Conservation (phyloP, 2,797 vertebrate species). For the Acrossocheilus wenchowensis region DNA sequence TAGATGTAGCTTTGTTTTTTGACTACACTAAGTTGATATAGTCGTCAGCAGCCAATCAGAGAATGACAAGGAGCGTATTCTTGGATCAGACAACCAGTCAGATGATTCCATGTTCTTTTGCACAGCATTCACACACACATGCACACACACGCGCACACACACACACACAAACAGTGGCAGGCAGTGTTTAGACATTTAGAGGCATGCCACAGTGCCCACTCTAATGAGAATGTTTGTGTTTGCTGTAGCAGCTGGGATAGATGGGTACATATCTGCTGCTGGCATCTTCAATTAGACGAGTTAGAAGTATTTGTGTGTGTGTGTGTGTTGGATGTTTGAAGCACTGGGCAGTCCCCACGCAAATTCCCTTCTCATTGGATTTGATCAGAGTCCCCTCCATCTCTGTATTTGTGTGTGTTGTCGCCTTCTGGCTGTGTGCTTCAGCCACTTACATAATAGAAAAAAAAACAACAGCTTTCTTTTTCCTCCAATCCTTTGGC, state of each 20-base stretch:
- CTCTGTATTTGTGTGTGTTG: conserved; percentile 34
- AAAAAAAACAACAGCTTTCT: conserved; percentile 48
- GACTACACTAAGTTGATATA: neutral
- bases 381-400: conserved; percentile 2
- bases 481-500: conserved; percentile 19
- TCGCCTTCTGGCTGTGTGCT: conserved; percentile 26
- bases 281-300: conserved; percentile 52
- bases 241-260: conserved; percentile 34
- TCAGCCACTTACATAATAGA: conserved; percentile 57
- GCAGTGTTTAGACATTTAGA: conserved; percentile 36
- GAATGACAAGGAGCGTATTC: neutral
- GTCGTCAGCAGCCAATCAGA: conserved; percentile 31
- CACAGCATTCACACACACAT: conserved; percentile 21
- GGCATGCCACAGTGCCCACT: conserved; percentile 31
- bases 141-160: conserved; percentile 23
- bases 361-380: conserved; percentile 33
- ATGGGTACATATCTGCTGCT: conserved; percentile 47
- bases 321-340: conserved; percentile 8
- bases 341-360: conserved; percentile 17
- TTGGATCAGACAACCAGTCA: conserved; percentile 3
- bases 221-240: conserved; percentile 43
- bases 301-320: conserved; percentile 32
- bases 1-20: neutral
- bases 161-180: conserved; percentile 21
- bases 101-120: neutral